These are phyloP conservation scores for Halocynthia aurantium DNA, from an alignment of 23 tunicate genomes.

Conservation along the genomic window DNA sequence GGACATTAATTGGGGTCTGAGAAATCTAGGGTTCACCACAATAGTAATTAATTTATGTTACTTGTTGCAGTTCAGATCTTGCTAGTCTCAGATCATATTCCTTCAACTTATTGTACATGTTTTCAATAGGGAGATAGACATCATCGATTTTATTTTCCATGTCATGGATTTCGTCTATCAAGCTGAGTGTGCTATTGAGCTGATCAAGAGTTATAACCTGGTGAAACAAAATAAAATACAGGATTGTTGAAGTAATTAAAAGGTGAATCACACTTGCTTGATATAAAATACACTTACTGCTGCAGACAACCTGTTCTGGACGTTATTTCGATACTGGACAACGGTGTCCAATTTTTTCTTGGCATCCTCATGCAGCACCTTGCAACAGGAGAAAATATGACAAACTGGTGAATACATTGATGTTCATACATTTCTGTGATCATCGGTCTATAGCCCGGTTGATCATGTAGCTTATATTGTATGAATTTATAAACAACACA, in stretches of 20 bases:
- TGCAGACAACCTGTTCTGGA: slow-evolving; percentile 57
- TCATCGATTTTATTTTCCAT: slow-evolving; percentile 92
- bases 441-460: no score
- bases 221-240: not conserved
- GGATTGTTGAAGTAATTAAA: not conserved
- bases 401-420: no score
- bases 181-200: slow-evolving; percentile 69
- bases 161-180: slow-evolving; percentile 85
- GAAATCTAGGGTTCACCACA: no score
- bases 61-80: slow-evolving; percentile 76
- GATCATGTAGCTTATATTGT: no score
- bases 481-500: no score
- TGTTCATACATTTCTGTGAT: no score
- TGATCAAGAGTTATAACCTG: slow-evolving; percentile 84
- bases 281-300: slow-evolving; percentile 46
- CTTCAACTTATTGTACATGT: slow-evolving; percentile 74
- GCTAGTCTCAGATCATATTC: slow-evolving; percentile 72
- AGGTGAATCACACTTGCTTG: not conserved
- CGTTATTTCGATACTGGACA: slow-evolving; percentile 66
- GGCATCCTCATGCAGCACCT: slow-evolving; percentile 87
- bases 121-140: slow-evolving; percentile 88
- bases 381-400: slow-evolving; percentile 4
- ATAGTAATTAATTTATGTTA: not conserved
- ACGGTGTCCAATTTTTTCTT: slow-evolving; percentile 69
- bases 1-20: no score